Percentiles rank a stretch among this genome's conserved stretches.
Conservation (phyloP, 2,888 invertebrate genomes). For the Rhimphoctona megacephalus region DNA sequence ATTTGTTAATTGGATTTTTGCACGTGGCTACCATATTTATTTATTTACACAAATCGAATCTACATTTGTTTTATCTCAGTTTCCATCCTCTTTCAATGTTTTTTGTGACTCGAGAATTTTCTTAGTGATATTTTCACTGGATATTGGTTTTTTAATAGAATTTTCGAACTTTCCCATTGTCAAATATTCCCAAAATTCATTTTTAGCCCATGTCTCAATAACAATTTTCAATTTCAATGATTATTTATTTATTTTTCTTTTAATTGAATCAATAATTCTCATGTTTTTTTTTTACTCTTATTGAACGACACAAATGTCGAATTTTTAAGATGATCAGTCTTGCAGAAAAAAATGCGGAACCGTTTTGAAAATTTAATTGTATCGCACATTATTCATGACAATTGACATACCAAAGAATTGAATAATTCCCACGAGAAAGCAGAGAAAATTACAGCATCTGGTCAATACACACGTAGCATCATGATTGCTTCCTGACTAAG, state of each 20-base stretch:
- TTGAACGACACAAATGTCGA: not conserved
- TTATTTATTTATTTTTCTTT: not conserved
- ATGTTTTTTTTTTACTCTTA: not conserved
- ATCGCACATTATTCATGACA: constrained; percentile 22
- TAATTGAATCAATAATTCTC: not conserved
- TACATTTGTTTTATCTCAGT: not conserved
- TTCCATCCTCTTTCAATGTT: too few relatives aligned
- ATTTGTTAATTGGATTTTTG: not conserved
- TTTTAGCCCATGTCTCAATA: not conserved
- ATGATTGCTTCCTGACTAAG: constrained; percentile 63
- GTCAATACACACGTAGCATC: constrained; percentile 39
- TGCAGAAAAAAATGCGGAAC: not conserved
- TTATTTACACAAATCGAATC: not conserved
- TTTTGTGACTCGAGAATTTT: too few relatives aligned
- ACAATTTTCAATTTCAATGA: not conserved
- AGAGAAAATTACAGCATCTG: constrained; percentile 50
- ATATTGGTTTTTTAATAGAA: not conserved
- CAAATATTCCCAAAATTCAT: not conserved
- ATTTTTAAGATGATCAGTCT: not conserved
- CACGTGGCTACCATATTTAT: constrained; percentile 9
- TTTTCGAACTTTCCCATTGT: not conserved
- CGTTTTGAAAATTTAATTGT: not conserved
- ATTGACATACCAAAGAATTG: constrained; percentile 33
- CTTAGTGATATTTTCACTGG: too few relatives aligned
- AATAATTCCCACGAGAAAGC: constrained; percentile 55